A percentile compares a stretch with the other conserved stretches of the same genome.
phyloP scores from a whole-genome alignment of 1,140 invertebrate genomes.

The Melitaea cinxia region DNA sequence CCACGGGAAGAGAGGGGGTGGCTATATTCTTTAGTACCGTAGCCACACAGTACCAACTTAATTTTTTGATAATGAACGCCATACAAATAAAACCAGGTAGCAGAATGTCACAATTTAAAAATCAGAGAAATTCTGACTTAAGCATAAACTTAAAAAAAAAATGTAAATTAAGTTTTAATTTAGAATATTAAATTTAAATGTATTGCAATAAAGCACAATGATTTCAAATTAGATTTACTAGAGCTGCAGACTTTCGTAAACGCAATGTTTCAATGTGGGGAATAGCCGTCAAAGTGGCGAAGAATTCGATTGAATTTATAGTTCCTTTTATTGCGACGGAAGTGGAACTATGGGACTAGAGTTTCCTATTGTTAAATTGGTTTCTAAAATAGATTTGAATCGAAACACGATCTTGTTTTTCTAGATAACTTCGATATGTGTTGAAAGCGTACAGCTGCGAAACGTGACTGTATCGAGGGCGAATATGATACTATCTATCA shows the following conservation, averaged over 20 bases:
- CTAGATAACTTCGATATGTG: constrained; percentile 10
- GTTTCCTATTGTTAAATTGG: constrained; percentile 45
- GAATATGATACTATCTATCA: constrained; percentile 1
- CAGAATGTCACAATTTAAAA: too few relatives aligned
- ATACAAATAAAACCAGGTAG: too few relatives aligned
- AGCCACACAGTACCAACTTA: too few relatives aligned
- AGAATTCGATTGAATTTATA: constrained; percentile 69
- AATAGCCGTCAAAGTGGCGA: constrained; percentile 61
- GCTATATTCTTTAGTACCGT: too few relatives aligned
- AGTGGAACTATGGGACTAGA: constrained; percentile 43
- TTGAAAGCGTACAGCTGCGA: constrained; percentile 12
- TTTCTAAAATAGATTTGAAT: constrained; percentile 42
- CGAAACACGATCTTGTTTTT: constrained; percentile 35
- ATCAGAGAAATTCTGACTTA: too few relatives aligned
- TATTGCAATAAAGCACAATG: constrained; percentile 35
- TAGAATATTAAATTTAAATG: constrained; percentile 34
- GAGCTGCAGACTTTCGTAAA: constrained; percentile 57
- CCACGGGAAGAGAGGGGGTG: too few relatives aligned
- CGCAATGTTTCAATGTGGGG: constrained; percentile 61
- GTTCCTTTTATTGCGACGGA: constrained; percentile 57
- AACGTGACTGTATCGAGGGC: constrained; percentile 2
- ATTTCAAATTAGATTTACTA: constrained; percentile 69
- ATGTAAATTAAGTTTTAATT: neutral
- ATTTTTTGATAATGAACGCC: too few relatives aligned
- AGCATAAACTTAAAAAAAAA: too few relatives aligned